A percentile compares a stretch with the other conserved stretches of the same genome.
Conservation (phyloP, 1,140 invertebrate species). For the Brachionus sp. region DNA sequence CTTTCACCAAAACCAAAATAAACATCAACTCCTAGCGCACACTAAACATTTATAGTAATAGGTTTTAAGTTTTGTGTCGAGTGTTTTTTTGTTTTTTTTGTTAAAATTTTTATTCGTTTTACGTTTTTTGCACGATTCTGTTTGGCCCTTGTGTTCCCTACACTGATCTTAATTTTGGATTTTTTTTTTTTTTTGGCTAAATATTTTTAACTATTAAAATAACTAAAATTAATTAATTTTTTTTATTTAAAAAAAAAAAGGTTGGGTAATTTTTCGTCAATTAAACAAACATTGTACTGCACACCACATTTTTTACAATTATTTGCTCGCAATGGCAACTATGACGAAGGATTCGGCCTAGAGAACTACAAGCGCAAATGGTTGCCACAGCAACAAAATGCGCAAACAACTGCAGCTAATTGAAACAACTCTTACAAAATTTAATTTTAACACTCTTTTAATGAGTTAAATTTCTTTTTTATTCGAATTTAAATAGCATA, state of each 20-base stretch:
- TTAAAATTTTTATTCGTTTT: neutral
- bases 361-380: slow-evolving; percentile 49
- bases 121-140: neutral
- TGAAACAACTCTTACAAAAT: neutral
- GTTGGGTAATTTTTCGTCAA: slow-evolving; percentile 43
- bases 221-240: neutral
- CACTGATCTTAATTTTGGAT: neutral
- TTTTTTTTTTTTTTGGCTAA: neutral
- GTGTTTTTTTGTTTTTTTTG: neutral
- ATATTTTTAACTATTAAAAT: neutral
- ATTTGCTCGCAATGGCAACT: slow-evolving; percentile 78
- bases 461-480: neutral
- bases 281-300: slow-evolving; percentile 63
- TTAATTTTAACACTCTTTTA: neutral
- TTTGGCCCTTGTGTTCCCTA: neutral
- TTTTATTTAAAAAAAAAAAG: slow-evolving; percentile 8
- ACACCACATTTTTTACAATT: slow-evolving; percentile 76
- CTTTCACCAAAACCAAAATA: slow-evolving; percentile 22
- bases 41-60: neutral
- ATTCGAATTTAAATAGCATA: neutral
- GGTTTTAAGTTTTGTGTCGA: neutral
- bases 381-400: slow-evolving; percentile 17
- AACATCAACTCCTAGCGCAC: slow-evolving; percentile 11
- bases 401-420: slow-evolving; percentile 11
- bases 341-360: slow-evolving; percentile 71